Evolutionary conservation across 2,113 vertebrate species (phyloP).

Genomic region (Scopus umbretta): DNA sequence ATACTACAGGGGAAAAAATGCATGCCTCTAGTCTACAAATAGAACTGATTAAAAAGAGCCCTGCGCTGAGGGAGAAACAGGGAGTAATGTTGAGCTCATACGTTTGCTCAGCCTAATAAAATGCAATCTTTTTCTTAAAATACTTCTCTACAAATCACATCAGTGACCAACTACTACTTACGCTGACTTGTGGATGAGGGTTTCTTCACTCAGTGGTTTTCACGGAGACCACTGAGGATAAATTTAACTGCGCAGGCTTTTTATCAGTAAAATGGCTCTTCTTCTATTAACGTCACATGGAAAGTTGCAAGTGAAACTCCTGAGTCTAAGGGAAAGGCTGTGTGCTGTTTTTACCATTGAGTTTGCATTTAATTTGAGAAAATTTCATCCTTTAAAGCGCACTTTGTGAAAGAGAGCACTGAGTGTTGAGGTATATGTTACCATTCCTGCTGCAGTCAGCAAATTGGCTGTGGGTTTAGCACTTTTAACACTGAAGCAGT

Average conservation of each 20-base stretch:
- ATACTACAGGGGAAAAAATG: conserved; percentile 34
- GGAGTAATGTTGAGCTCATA: conserved; percentile 68
- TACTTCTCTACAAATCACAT: not conserved
- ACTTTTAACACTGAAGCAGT: not conserved
- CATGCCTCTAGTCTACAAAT: conserved; percentile 9
- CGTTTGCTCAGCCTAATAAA: conserved; percentile 70
- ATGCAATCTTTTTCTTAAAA: conserved; percentile 40
- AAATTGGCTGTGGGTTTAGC: conserved; percentile 34
- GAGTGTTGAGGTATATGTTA: not conserved
- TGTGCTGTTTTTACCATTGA: not conserved
- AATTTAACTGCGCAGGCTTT: not conserved
- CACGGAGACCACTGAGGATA: not conserved
- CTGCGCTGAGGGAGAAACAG: not conserved
- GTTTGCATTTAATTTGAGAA: not conserved
- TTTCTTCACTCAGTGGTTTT: not conserved
- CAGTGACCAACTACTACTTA: conserved; percentile 4
- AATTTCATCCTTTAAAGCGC: not conserved
- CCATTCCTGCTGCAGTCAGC: conserved; percentile 4
- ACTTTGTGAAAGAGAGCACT: not conserved
- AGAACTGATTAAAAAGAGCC: conserved; percentile 58
- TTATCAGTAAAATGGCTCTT: not conserved
- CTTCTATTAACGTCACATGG: not conserved
- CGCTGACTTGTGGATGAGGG: not conserved
- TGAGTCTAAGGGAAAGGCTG: not conserved
- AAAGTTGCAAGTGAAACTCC: not conserved